Evolutionary conservation across 2,797 vertebrate genomes (phyloP).

Genomic region (Craterocephalus amniculus): DNA sequence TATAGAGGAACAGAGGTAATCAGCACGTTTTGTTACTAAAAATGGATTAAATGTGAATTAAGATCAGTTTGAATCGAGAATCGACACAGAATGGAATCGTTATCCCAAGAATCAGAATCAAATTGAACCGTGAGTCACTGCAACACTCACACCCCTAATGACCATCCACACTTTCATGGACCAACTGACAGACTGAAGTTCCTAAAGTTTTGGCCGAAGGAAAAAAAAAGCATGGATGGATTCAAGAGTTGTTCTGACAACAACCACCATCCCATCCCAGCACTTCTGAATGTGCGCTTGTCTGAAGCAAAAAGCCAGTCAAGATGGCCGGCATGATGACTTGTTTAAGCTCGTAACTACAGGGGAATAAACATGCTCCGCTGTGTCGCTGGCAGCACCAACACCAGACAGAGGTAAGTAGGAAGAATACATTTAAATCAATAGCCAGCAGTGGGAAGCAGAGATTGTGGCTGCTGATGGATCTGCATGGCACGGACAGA

Average conservation of each 20-base stretch:
- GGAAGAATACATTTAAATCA: conserved; percentile 75
- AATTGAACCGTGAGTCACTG: too few relatives aligned
- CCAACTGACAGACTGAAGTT: not conserved
- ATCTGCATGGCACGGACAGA: conserved; percentile 72
- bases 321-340: conserved; percentile 51
- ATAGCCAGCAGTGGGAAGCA: conserved; percentile 58
- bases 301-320: conserved; percentile 32
- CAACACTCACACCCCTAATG: too few relatives aligned
- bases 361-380: conserved; percentile 69
- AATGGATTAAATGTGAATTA: too few relatives aligned
- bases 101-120: too few relatives aligned
- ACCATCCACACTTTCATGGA: too few relatives aligned
- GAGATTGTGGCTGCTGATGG: conserved; percentile 76
- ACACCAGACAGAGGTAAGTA: conserved; percentile 45
- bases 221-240: not conserved
- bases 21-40: too few relatives aligned
- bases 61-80: too few relatives aligned
- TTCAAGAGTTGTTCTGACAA: conserved; percentile 8
- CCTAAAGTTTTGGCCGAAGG: not conserved
- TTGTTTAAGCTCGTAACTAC: conserved; percentile 73
- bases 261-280: conserved; percentile 11
- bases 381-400: conserved; percentile 57
- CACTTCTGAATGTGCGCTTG: conserved; percentile 33
- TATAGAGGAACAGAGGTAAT: too few relatives aligned
- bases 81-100: too few relatives aligned